Percentiles rank a stretch among this genome's conserved stretches.
Conservation (phyloP, 2,888 invertebrate genomes). For the Nipponacmea schrenckii region DNA sequence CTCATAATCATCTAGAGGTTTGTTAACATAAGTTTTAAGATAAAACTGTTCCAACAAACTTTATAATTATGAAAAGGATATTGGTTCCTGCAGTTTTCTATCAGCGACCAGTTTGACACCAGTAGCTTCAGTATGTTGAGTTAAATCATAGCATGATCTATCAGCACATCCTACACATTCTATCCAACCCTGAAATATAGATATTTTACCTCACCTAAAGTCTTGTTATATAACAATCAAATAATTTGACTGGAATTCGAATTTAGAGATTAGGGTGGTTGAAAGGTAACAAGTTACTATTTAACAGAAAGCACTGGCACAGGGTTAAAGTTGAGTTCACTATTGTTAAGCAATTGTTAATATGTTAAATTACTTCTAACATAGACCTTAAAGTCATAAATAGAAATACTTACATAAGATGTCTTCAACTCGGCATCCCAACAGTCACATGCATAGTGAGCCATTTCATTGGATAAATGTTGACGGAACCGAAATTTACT, state of each 20-base stretch:
- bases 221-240: not conserved
- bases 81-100: slow-evolving; percentile 85
- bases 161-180: slow-evolving; percentile 99
- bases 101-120: slow-evolving; percentile 91
- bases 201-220: not conserved
- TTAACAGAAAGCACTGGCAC: too few relatives aligned
- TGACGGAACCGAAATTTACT: slow-evolving; percentile 92
- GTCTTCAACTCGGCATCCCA: slow-evolving; percentile 99
- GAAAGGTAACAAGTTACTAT: too few relatives aligned
- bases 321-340: too few relatives aligned
- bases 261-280: too few relatives aligned
- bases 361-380: not conserved
- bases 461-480: slow-evolving; percentile 99
- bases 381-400: too few relatives aligned
- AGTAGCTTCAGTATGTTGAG: slow-evolving; percentile 93
- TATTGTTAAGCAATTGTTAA: too few relatives aligned
- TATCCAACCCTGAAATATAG: slow-evolving; percentile 81
- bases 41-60: too few relatives aligned
- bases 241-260: not conserved
- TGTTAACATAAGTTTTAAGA: too few relatives aligned
- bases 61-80: slow-evolving; percentile 59
- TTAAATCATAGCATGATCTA: slow-evolving; percentile 95
- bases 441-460: slow-evolving; percentile 99
- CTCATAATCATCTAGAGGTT: too few relatives aligned
- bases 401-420: slow-evolving; percentile 80